Evolutionary conservation across 2,797 vertebrate species (phyloP), one percentile per base, ranked within the genome.

Genomic region (Intellagama lesueurii): DNA sequence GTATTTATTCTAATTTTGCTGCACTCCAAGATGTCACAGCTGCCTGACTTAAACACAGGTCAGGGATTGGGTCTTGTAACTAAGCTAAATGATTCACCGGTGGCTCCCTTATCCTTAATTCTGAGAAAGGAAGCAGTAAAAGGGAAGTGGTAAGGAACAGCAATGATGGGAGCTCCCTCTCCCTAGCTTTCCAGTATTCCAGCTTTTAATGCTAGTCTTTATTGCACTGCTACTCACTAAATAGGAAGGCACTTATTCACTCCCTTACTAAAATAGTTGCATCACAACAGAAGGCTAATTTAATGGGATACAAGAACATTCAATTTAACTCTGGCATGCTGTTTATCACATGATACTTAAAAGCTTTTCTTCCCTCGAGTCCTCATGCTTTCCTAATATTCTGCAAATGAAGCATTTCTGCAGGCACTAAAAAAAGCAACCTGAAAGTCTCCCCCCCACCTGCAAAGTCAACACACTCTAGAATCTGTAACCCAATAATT

Each of bases 231-330:
- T 77, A 47, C 75, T 44, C 22, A 44, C 8, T 77, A 47, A 77
- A 44, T 26, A 26, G 40, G 8, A 76, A 40, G 7, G 32, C 73
- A 44, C 40, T 77, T 40, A 24, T 77, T 77, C 40, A 44, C 40
- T 77, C 40, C 17, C 19, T 75, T 87, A 80, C 44, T 70, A 80
- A 87, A 79, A 52, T 49, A 70, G 49, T 44, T 88, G 35, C 40
- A 75, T 81, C 56, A 70, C 30, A 35, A 70, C 26, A 52, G 24
- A 64, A 72, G 40, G 66, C 16, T 40, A 81, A 72, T 35, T 40
- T 75, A 82, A 83, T 69, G 22, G 69, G n/a, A 66, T 35, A 68
- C 32, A 40, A 68, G 30, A 68, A 77, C 16, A 28, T n/a, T 52
- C 75, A 89, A 32, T 1, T 85, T 49, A 79, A 76, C 84, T 49